phyloP scores from a whole-genome alignment of 64 coral and sea anemone species.

The Acropora yongei region DNA sequence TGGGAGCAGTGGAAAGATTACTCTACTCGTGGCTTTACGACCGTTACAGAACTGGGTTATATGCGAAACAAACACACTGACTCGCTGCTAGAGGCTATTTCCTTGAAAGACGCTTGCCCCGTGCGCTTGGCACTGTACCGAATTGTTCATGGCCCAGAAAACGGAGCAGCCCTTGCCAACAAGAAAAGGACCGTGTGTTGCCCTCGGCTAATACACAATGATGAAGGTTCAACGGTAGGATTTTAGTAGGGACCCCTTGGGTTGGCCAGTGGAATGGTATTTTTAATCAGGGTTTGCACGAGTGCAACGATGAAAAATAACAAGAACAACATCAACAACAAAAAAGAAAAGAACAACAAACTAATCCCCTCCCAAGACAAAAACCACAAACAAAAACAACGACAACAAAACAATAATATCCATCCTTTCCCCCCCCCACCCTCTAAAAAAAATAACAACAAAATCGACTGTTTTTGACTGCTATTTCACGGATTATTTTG shows the following conservation, averaged over 20 bases:
- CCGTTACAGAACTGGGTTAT: conserved; percentile 20
- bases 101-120: not conserved
- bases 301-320: not conserved
- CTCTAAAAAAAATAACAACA: too few relatives aligned
- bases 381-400: too few relatives aligned
- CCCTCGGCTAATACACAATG: too few relatives aligned
- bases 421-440: too few relatives aligned
- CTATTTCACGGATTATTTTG: too few relatives aligned
- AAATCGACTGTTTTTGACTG: too few relatives aligned
- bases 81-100: not conserved
- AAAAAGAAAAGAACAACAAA: too few relatives aligned
- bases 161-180: not conserved
- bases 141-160: not conserved
- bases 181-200: not conserved
- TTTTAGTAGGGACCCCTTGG: not conserved
- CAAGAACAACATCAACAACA: not conserved
- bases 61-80: not conserved
- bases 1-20: conserved; percentile 32
- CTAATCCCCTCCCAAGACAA: too few relatives aligned
- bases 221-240: not conserved
- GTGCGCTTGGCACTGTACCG: conserved; percentile 38
- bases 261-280: not conserved
- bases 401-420: too few relatives aligned
- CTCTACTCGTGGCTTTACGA: conserved; percentile 27
- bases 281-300: too few relatives aligned